Evolutionary conservation across 2,113 vertebrate genomes (phyloP), one percentile per base, ranked within the genome.

Genomic region (Zapus hudsonius): DNA sequence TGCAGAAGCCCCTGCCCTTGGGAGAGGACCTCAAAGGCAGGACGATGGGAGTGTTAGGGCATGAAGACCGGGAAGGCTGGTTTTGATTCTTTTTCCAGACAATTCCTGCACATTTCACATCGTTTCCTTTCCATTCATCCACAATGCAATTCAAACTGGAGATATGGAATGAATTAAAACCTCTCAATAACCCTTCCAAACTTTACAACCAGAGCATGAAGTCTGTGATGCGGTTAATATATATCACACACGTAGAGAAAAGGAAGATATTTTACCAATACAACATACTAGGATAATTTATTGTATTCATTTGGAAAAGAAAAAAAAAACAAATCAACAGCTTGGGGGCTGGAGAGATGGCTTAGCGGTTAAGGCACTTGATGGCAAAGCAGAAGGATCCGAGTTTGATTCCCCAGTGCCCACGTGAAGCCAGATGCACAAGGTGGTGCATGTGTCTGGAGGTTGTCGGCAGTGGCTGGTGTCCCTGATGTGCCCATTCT

Each of bases 251-350:
- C 11, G 12, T 33, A 80, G 31, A 66, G 47, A 12, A 44, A 42
- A 80, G 27, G 7, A 89, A 86, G 47, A 70, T 5, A 64, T 70
- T 88, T 87, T 63, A 81, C 2, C 23, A 94, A 64, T 12, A 92
- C 42, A 89, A 73, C 61, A 40, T 29, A 12, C 29, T 40, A 16
- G 17, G 42, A 83, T 61, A 61, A 15, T 80, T 82, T 85, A 55
- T 66, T 86, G 72, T 15, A 42, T 90, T 95, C 80, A 70, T 90
- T 94, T 88, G 61, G 63, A 72, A 33, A 80, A 90, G 76, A 63
- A 10, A 4, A 29, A 84, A 91, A n/a, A n/a, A n/a, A n/a, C n/a
- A n/a, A n/a, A n/a, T n/a, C n/a, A n/a, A n/a, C n/a, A n/a, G n/a
- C n/a, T n/a, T n/a, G n/a, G n/a, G n/a, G n/a, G n/a, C n/a, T n/a